phyloP scores from a whole-genome alignment of 1,140 invertebrate species.

The Chironomus striatipennis region DNA sequence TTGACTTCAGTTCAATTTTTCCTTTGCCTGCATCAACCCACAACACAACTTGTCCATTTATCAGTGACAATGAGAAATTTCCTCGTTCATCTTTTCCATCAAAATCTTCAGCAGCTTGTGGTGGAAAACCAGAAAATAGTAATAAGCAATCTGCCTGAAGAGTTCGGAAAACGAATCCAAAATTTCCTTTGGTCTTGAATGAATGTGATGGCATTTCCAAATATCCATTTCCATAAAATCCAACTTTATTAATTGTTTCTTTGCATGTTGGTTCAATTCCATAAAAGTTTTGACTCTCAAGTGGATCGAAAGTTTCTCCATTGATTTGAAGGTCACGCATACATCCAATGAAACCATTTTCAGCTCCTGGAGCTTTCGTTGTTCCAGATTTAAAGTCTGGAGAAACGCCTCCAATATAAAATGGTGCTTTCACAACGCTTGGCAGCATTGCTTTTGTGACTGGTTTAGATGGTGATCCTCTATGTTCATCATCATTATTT shows the following conservation, averaged over 20 bases:
- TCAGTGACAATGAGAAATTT: constrained; percentile 58
- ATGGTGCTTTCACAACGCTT: constrained; percentile 51
- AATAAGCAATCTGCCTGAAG: constrained; percentile 59
- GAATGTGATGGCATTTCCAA: constrained; percentile 60
- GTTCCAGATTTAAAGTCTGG: constrained; percentile 43
- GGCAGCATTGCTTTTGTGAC: constrained; percentile 49
- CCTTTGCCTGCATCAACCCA: constrained; percentile 56
- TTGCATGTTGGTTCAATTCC: constrained; percentile 69
- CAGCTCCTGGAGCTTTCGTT: constrained; percentile 40
- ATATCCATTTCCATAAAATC: constrained; percentile 71
- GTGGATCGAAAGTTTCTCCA: constrained; percentile 47
- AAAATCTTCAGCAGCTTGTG: constrained; percentile 43
- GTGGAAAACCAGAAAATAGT: constrained; percentile 60
- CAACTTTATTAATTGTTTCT: constrained; percentile 48
- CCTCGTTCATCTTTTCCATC: constrained; percentile 42
- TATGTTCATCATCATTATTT: constrained; percentile 57
- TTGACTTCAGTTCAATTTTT: constrained; percentile 50
- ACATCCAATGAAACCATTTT: constrained; percentile 67
- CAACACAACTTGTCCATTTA: constrained; percentile 54
- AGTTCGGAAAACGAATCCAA: constrained; percentile 73
- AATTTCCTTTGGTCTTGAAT: constrained; percentile 52
- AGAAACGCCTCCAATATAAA: constrained; percentile 73
- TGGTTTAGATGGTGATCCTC: constrained; percentile 51
- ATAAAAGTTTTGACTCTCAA: constrained; percentile 55
- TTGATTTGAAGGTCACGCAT: constrained; percentile 70